Percentiles rank a stretch among this genome's conserved stretches.
Conservation (phyloP, 2,797 vertebrate species). For the Lutjanus argentimaculatus region DNA sequence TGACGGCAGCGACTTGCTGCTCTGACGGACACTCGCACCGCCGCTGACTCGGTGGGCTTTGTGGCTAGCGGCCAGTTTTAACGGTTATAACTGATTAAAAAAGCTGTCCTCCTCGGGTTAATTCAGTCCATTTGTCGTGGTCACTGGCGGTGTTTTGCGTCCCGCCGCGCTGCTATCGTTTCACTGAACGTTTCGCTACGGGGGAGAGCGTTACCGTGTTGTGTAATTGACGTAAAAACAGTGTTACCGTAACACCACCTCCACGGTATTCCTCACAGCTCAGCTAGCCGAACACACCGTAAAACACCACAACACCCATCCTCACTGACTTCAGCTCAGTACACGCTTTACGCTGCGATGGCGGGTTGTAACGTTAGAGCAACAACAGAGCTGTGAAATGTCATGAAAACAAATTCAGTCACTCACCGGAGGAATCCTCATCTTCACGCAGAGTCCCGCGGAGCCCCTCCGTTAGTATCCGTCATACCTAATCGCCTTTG, state of each 20-base stretch:
- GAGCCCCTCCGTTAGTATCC: slow-evolving; percentile 66
- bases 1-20: slow-evolving; percentile 64
- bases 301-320: not conserved
- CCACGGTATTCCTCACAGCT: slow-evolving; percentile 5
- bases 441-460: slow-evolving; percentile 72
- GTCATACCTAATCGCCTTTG: slow-evolving; percentile 72
- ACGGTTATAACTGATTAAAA: not conserved
- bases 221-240: slow-evolving; percentile 59
- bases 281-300: not conserved
- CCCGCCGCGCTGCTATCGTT: not conserved
- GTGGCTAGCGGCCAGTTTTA: slow-evolving; percentile 1
- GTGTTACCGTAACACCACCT: slow-evolving; percentile 42
- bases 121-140: not conserved
- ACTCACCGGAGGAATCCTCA: slow-evolving; percentile 87
- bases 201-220: slow-evolving; percentile 38
- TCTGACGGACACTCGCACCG: slow-evolving; percentile 52
- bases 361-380: slow-evolving; percentile 54
- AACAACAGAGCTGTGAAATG: slow-evolving; percentile 58
- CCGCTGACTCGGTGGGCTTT: slow-evolving; percentile 35
- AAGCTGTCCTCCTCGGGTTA: not conserved
- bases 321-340: slow-evolving; percentile 26
- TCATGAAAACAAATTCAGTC: slow-evolving; percentile 57
- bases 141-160: not conserved
- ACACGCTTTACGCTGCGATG: slow-evolving; percentile 56
- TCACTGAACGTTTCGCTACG: not conserved